Evolutionary conservation across 2,888 invertebrate species (phyloP).

Genomic region (Synergus japonicus): DNA sequence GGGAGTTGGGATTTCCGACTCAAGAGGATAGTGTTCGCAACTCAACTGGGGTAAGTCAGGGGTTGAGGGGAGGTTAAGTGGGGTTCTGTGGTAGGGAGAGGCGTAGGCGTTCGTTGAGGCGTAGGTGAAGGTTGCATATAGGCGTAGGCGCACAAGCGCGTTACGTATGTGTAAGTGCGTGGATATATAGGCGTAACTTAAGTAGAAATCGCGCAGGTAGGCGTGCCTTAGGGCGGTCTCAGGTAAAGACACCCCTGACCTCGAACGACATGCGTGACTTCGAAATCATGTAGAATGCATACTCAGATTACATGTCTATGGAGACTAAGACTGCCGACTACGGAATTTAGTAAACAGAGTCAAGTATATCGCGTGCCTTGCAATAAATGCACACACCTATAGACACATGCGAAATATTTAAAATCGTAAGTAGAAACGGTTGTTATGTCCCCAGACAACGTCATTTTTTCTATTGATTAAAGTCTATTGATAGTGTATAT

Average conservation of each 20-base stretch:
- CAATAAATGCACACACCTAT: not conserved
- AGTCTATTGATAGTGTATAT: not conserved
- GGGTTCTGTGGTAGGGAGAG: conserved; percentile 27
- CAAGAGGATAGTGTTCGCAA: conserved; percentile 46
- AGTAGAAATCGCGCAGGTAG: conserved; percentile 73
- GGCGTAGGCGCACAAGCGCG: conserved; percentile 63
- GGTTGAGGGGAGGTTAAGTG: conserved; percentile 34
- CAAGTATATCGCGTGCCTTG: not conserved
- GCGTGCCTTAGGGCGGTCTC: conserved; percentile 77
- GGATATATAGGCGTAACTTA: conserved; percentile 73
- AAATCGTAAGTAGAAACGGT: not conserved
- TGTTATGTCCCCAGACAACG: not conserved
- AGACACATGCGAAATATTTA: not conserved
- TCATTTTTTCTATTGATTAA: not conserved
- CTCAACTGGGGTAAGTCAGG: conserved; percentile 46
- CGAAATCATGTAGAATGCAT: conserved; percentile 26
- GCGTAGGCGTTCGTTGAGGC: conserved; percentile 47
- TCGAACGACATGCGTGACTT: conserved; percentile 41
- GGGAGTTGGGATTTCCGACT: conserved; percentile 44
- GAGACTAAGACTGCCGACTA: not conserved
- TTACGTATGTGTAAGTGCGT: conserved; percentile 52
- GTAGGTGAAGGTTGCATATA: conserved; percentile 58
- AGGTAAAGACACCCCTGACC: conserved; percentile 67
- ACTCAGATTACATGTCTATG: not conserved
- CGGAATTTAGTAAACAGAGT: not conserved